A percentile compares a stretch with the other conserved stretches of the same genome.
Evolutionary conservation across 2,888 invertebrate genomes (phyloP).

Genomic region (Arrhopalites spinosus): DNA sequence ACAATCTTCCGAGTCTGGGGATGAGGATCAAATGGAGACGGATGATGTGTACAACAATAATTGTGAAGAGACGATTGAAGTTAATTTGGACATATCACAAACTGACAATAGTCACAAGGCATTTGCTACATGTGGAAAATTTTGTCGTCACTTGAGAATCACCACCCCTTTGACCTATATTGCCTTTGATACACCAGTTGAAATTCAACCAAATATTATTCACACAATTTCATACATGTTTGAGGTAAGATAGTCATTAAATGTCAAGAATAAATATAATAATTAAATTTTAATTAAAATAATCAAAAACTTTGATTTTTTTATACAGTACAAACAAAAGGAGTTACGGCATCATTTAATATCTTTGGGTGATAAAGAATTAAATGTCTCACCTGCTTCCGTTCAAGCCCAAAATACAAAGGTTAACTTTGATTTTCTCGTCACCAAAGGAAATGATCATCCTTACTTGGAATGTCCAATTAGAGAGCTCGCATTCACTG

Average conservation of each 20-base stretch:
- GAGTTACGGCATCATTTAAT: conserved; percentile 21
- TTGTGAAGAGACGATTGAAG: conserved; percentile 23
- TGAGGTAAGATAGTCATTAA: background rate
- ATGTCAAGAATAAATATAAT: background rate
- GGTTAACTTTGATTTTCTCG: conserved; percentile 14
- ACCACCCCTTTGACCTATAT: conserved; percentile 14
- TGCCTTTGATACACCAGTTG: conserved; percentile 14
- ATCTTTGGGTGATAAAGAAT: conserved; percentile 16
- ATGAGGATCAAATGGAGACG: conserved; percentile 18
- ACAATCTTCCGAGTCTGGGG: background rate
- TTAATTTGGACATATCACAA: conserved; percentile 25
- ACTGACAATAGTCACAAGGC: conserved; percentile 21
- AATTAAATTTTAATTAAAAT: background rate
- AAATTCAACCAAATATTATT: conserved; percentile 17
- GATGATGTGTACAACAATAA: conserved; percentile 13
- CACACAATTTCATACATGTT: conserved; percentile 30
- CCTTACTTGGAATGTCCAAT: conserved; percentile 30
- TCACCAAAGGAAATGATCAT: conserved; percentile 24
- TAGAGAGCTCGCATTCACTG: conserved; percentile 16
- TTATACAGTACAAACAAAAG: conserved; percentile 23
- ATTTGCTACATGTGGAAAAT: conserved; percentile 23
- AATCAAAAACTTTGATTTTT: background rate
- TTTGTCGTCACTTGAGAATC: background rate
- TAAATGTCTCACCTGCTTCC: conserved; percentile 16
- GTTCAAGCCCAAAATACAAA: background rate